Evolutionary conservation across 2,797 vertebrate genomes (phyloP).

Genomic region (Falco peregrinus): DNA sequence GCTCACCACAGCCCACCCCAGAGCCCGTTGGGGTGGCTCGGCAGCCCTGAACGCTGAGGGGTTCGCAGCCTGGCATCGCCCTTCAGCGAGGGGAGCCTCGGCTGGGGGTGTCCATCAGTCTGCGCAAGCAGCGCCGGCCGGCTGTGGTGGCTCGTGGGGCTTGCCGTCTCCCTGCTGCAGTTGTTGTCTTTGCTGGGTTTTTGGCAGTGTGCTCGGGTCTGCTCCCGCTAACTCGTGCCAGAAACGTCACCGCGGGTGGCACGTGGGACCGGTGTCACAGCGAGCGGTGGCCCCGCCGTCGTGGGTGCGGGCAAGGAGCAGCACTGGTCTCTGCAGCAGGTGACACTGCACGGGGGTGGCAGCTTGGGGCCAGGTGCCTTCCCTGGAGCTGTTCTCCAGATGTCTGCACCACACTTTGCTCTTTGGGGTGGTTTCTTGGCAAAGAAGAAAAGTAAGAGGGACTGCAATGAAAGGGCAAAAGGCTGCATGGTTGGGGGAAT

Average conservation of each 20-base stretch:
- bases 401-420: background rate
- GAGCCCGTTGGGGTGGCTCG: background rate
- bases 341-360: background rate
- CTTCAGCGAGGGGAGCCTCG: background rate
- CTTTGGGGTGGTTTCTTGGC: background rate
- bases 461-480: no score
- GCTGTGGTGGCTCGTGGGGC: fast-evolving
- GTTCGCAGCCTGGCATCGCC: background rate
- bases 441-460: background rate
- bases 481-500: background rate
- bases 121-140: fast-evolving
- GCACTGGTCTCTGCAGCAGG: background rate
- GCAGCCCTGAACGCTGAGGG: fast-evolving
- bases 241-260: background rate
- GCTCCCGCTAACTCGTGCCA: background rate
- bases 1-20: background rate
- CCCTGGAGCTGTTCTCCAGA: background rate
- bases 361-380: background rate
- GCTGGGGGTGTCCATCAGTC: fast-evolving
- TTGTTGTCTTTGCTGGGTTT: background rate
- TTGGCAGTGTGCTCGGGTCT: background rate
- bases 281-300: fast-evolving
- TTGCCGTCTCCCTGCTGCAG: background rate
- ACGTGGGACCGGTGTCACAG: no score
- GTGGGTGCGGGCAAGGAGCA: background rate